Base-by-base conservation (phyloP, 2,888 invertebrate species). In the Archaeoteleia sp. region DNA sequence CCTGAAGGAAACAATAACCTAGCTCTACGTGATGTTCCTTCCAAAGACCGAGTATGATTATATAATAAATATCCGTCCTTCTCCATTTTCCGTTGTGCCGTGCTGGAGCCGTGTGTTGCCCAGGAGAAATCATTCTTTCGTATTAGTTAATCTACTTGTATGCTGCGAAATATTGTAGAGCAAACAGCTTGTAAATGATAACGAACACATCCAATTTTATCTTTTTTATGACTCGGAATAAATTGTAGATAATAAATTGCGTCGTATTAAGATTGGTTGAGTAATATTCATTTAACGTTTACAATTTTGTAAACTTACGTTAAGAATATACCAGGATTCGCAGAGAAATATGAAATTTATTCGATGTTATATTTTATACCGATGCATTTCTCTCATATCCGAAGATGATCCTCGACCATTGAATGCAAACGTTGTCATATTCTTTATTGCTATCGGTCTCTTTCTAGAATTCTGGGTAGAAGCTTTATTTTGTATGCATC, bases 1-100 rank as follows among this genome's bases (percentile, higher is more conserved):
- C 71, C 71, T 57, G 74, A 65, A 74, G 71, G 74, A 80, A 81
- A 79, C 78, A 81, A 80, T 80, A 81, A 80, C 76, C 74, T 74
- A 70, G 43, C 58, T 48, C 69, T 80, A 82, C 79, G 79, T 80
- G 81, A 79, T 72, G 61, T 63, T 71, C 73, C 48, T 78, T 58
- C 57, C 63, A 71, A 77, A 63, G 69, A 60, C 51, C 43, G 51
- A 55, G 55, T 55, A 68, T 68, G 63, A 55, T 68, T 68, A 65
- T 65, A 46, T 65, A 68, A 68, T 68, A 68, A 68, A 68, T 68
- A 63, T 60, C 60, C 30, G 17, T 65, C 57, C 13, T 51, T 45
- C 57, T 43, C 57, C 39, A 57, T 55, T 61, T 43, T 45, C 10
- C 17, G 27, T 7, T 7, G 17, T 27, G 14, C 12, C 12, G 23